Evolutionary conservation across 2,888 invertebrate species (phyloP), one percentile per base, ranked within the genome.

Genomic region (Leistus spinibarbis): DNA sequence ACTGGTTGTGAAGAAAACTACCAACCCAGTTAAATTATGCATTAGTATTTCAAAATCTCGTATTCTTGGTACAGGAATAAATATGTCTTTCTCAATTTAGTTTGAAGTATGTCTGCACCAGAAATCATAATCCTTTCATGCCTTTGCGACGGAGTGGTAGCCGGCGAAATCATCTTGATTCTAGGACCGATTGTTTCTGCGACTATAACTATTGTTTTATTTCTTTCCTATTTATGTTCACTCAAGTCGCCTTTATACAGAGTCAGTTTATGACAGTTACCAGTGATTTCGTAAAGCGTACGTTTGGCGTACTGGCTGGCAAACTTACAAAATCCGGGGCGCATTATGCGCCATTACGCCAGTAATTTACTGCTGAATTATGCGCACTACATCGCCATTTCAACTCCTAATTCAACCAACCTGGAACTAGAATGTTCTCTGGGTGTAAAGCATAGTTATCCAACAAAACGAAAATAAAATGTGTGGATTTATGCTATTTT

Each of bases 401-500:
- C 53, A 19, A 40, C 53, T 16, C 53, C 40, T 20, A 66, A 16
- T 68, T 19, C 24, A 57, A 69, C 69, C 57, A 69, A 69, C 40
- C 13, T 40, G 13, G 10, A 5, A 40, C 5, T 40, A 40, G 13
- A 24, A 40, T 40, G 40, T 40, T 40, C 40, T 40, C 10, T 40
- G 40, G 40, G 40, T 40, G 40, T 40, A 40, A 40, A 40, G 5
- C 40, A 40, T 40, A 40, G 3, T 1, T 40, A 40, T 40, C 40
- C 40, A 40, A 40, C 40, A 40, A 40, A 40, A 40, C 7, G 7
- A 40, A 40, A 40, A 40, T 13, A 24, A 24, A 24, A 56, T 57
- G 23, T 27, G 13, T n/a, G 56, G 60, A 57, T 69, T 69, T 69
- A 69, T 57, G 69, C 22, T 57, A 69, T 69, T 69, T 69, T 69